phyloP scores from a whole-genome alignment of 2,113 vertebrate species.

The Rhodinocichla rosea region DNA sequence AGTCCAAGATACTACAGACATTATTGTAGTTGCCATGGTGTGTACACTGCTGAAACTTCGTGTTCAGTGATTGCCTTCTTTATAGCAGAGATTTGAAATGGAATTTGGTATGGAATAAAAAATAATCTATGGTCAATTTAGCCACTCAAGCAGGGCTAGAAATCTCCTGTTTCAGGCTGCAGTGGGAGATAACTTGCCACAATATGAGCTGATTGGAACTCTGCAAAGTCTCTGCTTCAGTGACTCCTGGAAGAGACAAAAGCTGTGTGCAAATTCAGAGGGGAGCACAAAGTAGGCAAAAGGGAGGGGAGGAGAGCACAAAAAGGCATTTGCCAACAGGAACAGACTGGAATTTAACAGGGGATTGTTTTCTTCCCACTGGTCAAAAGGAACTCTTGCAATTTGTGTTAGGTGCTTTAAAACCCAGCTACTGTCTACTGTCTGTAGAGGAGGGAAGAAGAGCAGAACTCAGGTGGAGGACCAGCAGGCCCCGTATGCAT shows the following conservation, averaged over 20 bases:
- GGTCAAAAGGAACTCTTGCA: constrained; percentile 36
- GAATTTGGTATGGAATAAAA: background rate
- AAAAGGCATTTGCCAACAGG: background rate
- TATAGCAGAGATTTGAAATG: background rate
- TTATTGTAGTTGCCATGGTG: background rate
- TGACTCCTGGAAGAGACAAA: constrained; percentile 5
- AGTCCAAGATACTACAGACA: background rate
- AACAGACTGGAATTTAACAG: constrained; percentile 18
- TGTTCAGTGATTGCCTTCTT: background rate
- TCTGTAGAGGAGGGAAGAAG: background rate
- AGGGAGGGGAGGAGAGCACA: background rate
- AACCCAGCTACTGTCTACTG: background rate
- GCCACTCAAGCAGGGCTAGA: constrained; percentile 3
- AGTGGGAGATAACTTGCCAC: constrained; percentile 31
- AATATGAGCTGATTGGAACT: constrained; percentile 44
- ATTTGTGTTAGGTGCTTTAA: background rate
- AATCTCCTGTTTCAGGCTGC: constrained; percentile 29
- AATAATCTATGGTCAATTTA: background rate
- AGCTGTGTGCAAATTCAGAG: background rate
- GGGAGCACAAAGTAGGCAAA: background rate
- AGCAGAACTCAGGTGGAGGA: background rate
- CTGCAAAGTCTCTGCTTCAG: constrained; percentile 28
- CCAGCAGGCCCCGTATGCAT: background rate
- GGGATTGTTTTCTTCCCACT: background rate
- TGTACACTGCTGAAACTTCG: background rate